A percentile compares a stretch with the other conserved stretches of the same genome.
Conservation (phyloP, 2,797 vertebrate species). For the Phoxinus dragarum region DNA sequence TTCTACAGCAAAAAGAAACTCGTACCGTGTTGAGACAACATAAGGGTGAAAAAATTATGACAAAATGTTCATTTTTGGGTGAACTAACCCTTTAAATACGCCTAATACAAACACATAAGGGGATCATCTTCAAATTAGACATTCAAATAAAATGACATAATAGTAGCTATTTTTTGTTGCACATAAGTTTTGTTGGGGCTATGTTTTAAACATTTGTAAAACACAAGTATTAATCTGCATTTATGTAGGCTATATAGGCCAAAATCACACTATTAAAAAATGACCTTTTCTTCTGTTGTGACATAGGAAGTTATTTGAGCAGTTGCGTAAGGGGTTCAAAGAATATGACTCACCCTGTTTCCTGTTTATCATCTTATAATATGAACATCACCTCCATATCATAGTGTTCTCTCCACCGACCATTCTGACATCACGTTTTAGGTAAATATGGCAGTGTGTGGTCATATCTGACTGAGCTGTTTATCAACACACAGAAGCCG, state of each 20-base stretch:
- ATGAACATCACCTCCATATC: background rate
- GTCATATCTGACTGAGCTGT: slow-evolving; percentile 41
- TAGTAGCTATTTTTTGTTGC: background rate
- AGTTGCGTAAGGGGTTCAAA: background rate
- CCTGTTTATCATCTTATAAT: slow-evolving; percentile 23
- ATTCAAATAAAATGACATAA: background rate
- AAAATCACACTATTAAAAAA: background rate
- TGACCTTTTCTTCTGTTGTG: background rate
- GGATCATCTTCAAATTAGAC: background rate
- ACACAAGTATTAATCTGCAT: background rate
- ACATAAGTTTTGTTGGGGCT: no score
- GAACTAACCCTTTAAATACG: background rate
- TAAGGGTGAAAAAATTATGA: no score
- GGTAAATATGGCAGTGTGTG: slow-evolving; percentile 21
- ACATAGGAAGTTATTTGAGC: background rate
- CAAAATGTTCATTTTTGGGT: no score
- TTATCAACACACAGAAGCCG: slow-evolving; percentile 45
- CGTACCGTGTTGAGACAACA: no score
- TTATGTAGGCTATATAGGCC: background rate
- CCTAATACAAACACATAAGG: background rate
- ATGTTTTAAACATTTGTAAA: background rate
- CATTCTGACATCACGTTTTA: slow-evolving; percentile 27
- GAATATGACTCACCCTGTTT: slow-evolving; percentile 37
- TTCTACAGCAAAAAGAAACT: no score
- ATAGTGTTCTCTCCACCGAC: background rate